Conservation (phyloP, 2,113 vertebrate species). For the Mesoclemmys tuberculata region DNA sequence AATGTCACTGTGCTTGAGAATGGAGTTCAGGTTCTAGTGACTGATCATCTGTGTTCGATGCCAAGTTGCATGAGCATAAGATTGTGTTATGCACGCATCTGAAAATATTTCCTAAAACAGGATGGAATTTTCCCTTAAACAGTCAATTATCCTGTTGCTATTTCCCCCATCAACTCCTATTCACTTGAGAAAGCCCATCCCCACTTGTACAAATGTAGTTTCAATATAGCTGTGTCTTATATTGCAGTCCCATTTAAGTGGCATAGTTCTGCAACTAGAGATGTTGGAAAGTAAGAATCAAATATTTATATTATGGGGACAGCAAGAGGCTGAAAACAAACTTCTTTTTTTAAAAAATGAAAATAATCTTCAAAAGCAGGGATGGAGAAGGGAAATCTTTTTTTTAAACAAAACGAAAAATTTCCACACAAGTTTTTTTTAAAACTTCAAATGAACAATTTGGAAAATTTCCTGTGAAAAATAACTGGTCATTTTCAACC, state of each 20-base stretch:
- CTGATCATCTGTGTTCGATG: not conserved
- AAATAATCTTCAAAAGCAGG: not conserved
- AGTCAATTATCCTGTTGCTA: conserved; percentile 8
- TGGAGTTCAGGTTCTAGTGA: not conserved
- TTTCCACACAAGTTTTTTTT: not conserved
- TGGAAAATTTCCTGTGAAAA: not conserved
- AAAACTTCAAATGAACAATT: not conserved
- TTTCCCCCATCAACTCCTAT: not conserved
- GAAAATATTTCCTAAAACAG: not conserved
- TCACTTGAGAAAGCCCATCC: not conserved
- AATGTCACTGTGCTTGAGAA: not conserved
- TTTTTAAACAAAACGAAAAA: not conserved
- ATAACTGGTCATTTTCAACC: not conserved
- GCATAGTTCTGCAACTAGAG: conserved; percentile 51
- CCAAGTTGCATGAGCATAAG: not conserved
- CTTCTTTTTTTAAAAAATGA: not conserved
- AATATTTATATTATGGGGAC: conserved; percentile 52
- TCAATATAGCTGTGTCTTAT: conserved; percentile 36
- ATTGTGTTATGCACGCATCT: not conserved
- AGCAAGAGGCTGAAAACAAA: not conserved
- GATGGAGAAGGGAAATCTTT: not conserved
- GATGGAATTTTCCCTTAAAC: conserved; percentile 28
- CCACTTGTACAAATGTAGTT: conserved; percentile 29
- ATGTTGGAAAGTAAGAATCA: conserved; percentile 34
- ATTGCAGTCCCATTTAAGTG: conserved; percentile 53